Percentiles rank a stretch among this genome's conserved stretches.
phyloP scores from a whole-genome alignment of 1,140 invertebrate species.

The Varroa destructor region DNA sequence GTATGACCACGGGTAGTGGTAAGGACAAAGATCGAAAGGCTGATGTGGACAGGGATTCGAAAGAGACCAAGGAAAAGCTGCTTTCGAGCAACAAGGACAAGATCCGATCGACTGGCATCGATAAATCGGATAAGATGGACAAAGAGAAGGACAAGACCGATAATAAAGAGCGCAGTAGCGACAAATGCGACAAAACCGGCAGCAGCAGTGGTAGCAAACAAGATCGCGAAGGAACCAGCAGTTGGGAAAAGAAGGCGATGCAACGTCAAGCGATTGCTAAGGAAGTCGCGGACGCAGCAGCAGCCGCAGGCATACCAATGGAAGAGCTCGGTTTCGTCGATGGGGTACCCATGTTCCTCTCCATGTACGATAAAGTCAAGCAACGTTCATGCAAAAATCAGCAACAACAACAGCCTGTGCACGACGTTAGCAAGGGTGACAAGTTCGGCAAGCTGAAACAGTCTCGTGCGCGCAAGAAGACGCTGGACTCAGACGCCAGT shows the following conservation, averaged over 20 bases:
- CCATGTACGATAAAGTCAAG: slow-evolving; percentile 98
- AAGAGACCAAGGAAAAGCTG: slow-evolving; percentile 33
- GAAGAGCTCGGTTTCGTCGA: slow-evolving; percentile 54
- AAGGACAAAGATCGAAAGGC: slow-evolving; percentile 34
- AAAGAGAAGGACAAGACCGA: slow-evolving; percentile 33
- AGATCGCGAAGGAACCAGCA: slow-evolving; percentile 35
- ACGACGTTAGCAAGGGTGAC: slow-evolving; percentile 67
- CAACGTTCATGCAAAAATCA: slow-evolving; percentile 57
- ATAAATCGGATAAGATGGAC: slow-evolving; percentile 33
- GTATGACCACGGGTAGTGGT: slow-evolving; percentile 26
- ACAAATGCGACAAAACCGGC: slow-evolving; percentile 31
- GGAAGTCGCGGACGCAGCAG: slow-evolving; percentile 32
- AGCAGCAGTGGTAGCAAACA: slow-evolving; percentile 32
- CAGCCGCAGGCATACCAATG: slow-evolving; percentile 31
- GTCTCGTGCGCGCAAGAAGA: slow-evolving; percentile 42
- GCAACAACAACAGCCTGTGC: slow-evolving; percentile 70
- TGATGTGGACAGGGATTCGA: slow-evolving; percentile 32
- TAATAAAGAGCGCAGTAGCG: slow-evolving; percentile 33
- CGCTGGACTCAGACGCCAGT: slow-evolving; percentile 30
- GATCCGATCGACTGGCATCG: slow-evolving; percentile 32
- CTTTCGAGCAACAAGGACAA: slow-evolving; percentile 32
- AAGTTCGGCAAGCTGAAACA: slow-evolving; percentile 77
- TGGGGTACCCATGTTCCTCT: slow-evolving; percentile 77
- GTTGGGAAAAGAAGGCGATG: slow-evolving; percentile 38
- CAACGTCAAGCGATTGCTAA: slow-evolving; percentile 38